Percentiles rank a stretch among this genome's conserved stretches.
phyloP scores from a whole-genome alignment of 2,113 vertebrate species.

The Microcebus lehilahytsara region DNA sequence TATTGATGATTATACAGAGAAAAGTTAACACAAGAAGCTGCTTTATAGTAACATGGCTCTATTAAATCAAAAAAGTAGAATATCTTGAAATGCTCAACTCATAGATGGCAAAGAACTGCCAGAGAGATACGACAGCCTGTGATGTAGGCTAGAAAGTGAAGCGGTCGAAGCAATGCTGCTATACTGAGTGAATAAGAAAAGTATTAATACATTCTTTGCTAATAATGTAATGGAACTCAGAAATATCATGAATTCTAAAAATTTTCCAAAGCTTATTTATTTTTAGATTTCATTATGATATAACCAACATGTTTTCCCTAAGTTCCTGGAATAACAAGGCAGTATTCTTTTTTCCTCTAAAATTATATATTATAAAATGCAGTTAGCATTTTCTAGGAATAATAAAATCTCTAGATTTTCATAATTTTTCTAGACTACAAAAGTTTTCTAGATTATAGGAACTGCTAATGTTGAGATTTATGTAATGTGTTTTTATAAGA shows the following conservation, averaged over 20 bases:
- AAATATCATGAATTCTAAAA: neutral
- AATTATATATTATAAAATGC: neutral
- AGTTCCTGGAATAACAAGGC: neutral
- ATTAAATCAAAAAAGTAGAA: neutral
- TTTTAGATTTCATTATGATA: conserved; percentile 1
- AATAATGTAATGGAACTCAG: neutral
- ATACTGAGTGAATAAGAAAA: neutral
- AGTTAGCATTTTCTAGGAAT: neutral
- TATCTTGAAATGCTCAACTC: neutral
- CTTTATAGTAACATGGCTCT: neutral
- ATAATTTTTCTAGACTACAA: neutral
- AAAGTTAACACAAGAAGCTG: neutral
- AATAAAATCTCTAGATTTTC: neutral
- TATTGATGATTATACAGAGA: neutral
- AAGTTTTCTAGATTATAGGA: neutral
- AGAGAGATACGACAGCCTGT: neutral
- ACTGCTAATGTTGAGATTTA: neutral
- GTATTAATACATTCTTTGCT: neutral
- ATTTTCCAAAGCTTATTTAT: neutral
- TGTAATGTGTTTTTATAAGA: neutral
- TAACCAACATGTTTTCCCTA: neutral
- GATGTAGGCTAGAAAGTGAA: neutral
- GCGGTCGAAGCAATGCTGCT: neutral
- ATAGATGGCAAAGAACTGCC: neutral
- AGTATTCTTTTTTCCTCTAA: neutral